Evolutionary conservation across 2,888 invertebrate species (phyloP), one percentile per base, ranked within the genome.

Genomic region (Drosophila ezoana): DNA sequence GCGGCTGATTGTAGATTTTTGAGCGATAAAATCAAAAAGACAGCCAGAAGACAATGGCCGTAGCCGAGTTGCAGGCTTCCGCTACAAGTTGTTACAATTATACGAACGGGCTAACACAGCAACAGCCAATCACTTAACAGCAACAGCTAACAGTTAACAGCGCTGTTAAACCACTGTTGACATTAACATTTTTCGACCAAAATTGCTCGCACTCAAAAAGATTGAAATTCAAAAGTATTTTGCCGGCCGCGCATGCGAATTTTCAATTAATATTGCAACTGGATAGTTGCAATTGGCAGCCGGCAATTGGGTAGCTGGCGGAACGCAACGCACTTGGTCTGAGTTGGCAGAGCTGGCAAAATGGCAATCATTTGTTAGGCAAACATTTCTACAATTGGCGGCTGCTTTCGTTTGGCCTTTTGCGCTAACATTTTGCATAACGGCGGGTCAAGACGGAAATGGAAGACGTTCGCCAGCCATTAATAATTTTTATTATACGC

Each of bases 321-420:
- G 28, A 28, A 28, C 5, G 51, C 56, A 60, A 82, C 86, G 86
- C 82, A 82, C 81, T 82, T 73, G 35, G 32, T 33, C 49, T 35
- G 52, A 40, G 33, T 52, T 58, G 33, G 37, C 52, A 61, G 51
- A 61, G 49, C 77, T 66, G 74, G 58, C 72, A 64, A 86, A 83
- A 86, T 86, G 49, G 79, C 79, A 79, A 83, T 76, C 87, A 83
- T 83, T 83, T 87, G 81, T 87, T 83, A 79, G 68, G 54, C 81
- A 81, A 77, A 87, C 79, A 76, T 84, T 83, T 84, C 78, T 83
- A 81, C 54, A 54, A 66, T 64, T 68, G 48, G 60, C 71, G 78
- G 53, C 71, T 77, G 87, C 83, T 82, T 87, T 87, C 87, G 87
- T 85, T 87, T 86, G 88, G 85, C 85, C 88, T 86, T 85, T 86